Conservation (phyloP, 2,113 vertebrate genomes). For the Cottus gobio region DNA sequence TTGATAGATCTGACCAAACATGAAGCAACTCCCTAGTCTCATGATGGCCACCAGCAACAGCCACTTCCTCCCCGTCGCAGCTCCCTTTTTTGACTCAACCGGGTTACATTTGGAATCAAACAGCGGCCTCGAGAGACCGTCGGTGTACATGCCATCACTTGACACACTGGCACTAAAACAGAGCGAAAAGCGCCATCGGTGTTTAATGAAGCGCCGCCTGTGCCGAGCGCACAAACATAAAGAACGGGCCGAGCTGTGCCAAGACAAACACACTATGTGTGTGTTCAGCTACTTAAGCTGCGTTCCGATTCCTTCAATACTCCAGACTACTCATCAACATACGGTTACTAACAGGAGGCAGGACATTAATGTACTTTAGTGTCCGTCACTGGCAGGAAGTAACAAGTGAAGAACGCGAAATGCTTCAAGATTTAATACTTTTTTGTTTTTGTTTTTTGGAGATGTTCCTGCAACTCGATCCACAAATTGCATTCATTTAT, state of each 20-base stretch:
- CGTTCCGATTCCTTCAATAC: not conserved
- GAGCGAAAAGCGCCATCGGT: constrained; percentile 10
- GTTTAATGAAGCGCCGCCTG: constrained; percentile 41
- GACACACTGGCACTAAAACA: constrained; percentile 29
- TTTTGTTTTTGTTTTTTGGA: not conserved
- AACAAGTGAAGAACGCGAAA: not conserved
- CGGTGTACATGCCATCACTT: constrained; percentile 32
- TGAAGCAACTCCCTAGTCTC: constrained; percentile 27
- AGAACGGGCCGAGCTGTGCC: not conserved
- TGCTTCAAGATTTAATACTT: not conserved
- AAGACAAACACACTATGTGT: constrained; percentile 17
- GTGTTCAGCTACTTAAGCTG: not conserved
- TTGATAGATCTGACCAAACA: constrained; percentile 61
- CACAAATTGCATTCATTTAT: not conserved
- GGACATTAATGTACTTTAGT: not conserved
- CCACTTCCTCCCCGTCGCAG: constrained; percentile 12
- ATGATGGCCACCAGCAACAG: constrained; percentile 20
- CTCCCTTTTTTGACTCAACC: constrained; percentile 49
- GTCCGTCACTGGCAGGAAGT: not conserved
- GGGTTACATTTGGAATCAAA: constrained; percentile 53
- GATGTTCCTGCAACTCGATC: not conserved
- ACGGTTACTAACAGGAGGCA: too few species aligned
- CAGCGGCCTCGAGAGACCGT: constrained; percentile 36
- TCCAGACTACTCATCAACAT: not conserved
- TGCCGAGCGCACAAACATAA: constrained; percentile 11